A percentile compares a stretch with the other conserved stretches of the same genome.
Evolutionary conservation across 37 sponge, comb jelly and placozoan species (phyloP).

Genomic region (Bolinopsis microptera): DNA sequence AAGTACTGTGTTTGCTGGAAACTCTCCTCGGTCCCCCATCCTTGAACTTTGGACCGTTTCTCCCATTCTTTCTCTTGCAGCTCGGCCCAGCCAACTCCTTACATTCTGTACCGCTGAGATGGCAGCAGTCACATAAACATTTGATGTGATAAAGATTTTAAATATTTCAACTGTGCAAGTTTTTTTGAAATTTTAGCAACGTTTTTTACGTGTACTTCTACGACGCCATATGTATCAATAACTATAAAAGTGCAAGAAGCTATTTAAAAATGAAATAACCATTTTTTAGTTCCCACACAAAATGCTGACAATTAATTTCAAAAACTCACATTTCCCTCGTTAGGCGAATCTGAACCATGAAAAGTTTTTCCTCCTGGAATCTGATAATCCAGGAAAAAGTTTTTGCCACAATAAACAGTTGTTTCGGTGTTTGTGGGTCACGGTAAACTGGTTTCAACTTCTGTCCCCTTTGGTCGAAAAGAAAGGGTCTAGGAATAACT

Average conservation of each 20-base stretch:
- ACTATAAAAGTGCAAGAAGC: too few species aligned
- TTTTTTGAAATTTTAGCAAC: too few species aligned
- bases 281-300: too few species aligned
- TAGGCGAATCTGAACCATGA: slow-evolving; percentile 58
- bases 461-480: slow-evolving; percentile 15
- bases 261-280: too few species aligned
- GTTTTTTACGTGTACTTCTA: too few species aligned
- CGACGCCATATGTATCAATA: too few species aligned
- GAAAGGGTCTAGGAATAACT: neutral
- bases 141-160: too few species aligned
- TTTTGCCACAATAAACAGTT: slow-evolving; percentile 49
- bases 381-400: slow-evolving; percentile 35
- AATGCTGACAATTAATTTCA: too few species aligned
- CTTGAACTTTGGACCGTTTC: slow-evolving; percentile 72
- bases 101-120: slow-evolving; percentile 7
- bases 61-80: slow-evolving; percentile 2
- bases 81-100: neutral
- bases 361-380: neutral
- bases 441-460: neutral
- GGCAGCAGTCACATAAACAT: too few species aligned
- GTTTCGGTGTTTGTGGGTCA: neutral
- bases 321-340: slow-evolving; percentile 64
- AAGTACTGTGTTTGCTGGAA: slow-evolving; percentile 98
- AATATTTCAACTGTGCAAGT: too few species aligned
- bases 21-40: slow-evolving; percentile 84